A percentile compares a stretch with the other conserved stretches of the same genome.
These are phyloP conservation scores for Trichonephila inaurata DNA, from an alignment of 1,140 invertebrate species.

Conservation along the genomic window DNA sequence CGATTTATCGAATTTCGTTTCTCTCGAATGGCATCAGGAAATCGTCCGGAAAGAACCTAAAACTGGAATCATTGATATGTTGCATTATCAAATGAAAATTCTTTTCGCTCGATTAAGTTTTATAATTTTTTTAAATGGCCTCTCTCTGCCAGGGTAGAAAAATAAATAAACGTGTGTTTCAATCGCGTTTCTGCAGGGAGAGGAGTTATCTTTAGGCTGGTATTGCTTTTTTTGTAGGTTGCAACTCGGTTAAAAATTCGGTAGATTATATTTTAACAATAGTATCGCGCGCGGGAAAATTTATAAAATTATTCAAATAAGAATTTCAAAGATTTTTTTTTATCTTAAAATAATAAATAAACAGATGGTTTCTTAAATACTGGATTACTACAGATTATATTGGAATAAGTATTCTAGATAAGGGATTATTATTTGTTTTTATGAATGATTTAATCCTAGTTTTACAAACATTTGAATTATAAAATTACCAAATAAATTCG, in stretches of 20 bases:
- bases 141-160: not conserved
- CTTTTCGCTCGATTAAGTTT: constrained; percentile 40
- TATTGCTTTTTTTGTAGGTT: not conserved
- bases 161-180: not conserved
- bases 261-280: not conserved
- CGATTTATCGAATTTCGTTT: constrained; percentile 71
- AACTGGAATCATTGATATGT: constrained; percentile 54
- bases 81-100: constrained; percentile 47
- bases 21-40: constrained; percentile 58
- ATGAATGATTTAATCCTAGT: too few relatives aligned
- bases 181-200: not conserved
- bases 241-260: not conserved
- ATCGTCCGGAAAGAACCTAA: constrained; percentile 40
- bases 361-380: not conserved
- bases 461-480: too few relatives aligned
- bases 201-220: not conserved
- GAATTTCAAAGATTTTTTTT: not conserved
- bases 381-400: not conserved
- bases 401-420: not conserved
- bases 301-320: not conserved
- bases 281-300: not conserved
- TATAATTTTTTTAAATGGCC: constrained; percentile 45
- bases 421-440: too few relatives aligned
- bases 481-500: too few relatives aligned
- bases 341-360: not conserved